Evolutionary conservation across 2,888 invertebrate genomes (phyloP).

Genomic region (Hypselothyrea guttata): DNA sequence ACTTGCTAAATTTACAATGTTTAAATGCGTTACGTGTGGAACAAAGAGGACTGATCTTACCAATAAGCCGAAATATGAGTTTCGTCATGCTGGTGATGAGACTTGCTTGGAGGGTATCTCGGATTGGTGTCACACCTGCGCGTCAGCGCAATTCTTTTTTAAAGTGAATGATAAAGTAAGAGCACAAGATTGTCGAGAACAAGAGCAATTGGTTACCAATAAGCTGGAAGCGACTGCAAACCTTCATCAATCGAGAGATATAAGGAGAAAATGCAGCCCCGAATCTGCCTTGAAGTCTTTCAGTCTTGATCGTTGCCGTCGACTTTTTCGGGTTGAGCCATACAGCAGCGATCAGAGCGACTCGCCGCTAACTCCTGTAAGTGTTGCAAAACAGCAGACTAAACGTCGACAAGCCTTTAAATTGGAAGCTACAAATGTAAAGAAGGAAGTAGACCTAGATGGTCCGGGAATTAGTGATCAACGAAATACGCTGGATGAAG

Average conservation of each 20-base stretch:
- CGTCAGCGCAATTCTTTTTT: constrained; percentile 28
- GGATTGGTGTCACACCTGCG: constrained; percentile 35
- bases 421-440: background rate
- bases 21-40: constrained; percentile 37
- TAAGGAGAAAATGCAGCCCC: too few relatives aligned
- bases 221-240: constrained; percentile 2
- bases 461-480: background rate
- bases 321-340: too few relatives aligned
- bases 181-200: background rate
- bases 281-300: too few relatives aligned
- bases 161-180: background rate
- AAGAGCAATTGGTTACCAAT: background rate
- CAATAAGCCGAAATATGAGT: constrained; percentile 21
- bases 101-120: constrained; percentile 25
- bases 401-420: background rate
- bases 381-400: background rate
- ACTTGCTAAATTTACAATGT: constrained; percentile 33
- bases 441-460: background rate
- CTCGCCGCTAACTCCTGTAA: background rate
- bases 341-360: constrained; percentile 6
- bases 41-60: constrained; percentile 18
- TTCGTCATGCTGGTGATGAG: background rate
- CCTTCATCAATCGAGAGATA: background rate
- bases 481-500: background rate
- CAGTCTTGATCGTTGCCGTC: too few relatives aligned